Conservation (phyloP, 1,140 invertebrate species). For the Chrysopa pallens region DNA sequence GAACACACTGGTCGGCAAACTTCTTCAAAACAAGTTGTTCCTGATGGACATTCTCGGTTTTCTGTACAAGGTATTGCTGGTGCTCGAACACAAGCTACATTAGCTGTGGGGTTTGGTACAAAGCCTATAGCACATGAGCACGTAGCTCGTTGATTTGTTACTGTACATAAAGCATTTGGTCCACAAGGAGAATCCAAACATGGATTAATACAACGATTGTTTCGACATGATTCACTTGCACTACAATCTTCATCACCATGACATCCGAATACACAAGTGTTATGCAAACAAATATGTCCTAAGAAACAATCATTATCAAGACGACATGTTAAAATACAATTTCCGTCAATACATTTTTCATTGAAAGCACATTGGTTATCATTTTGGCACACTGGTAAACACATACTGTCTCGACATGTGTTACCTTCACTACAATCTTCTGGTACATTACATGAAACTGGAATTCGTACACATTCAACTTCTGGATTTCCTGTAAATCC, state of each 20-base stretch:
- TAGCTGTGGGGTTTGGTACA: conserved; percentile 67
- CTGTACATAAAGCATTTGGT: conserved; percentile 63
- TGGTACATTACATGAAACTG: conserved; percentile 48
- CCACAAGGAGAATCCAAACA: conserved; percentile 63
- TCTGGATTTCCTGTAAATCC: conserved; percentile 74
- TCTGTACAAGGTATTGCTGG: conserved; percentile 48
- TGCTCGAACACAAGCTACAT: conserved; percentile 61
- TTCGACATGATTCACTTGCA: conserved; percentile 57
- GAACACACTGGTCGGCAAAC: conserved; percentile 60
- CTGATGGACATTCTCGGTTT: conserved; percentile 50
- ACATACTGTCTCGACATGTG: conserved; percentile 60
- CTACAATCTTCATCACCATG: conserved; percentile 73
- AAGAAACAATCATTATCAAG: conserved; percentile 82
- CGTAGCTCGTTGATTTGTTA: conserved; percentile 61
- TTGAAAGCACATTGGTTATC: conserved; percentile 80
- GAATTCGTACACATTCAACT: conserved; percentile 69
- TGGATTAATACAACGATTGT: conserved; percentile 63
- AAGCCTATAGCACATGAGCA: conserved; percentile 61
- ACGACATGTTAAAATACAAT: conserved; percentile 72
- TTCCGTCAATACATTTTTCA: conserved; percentile 66
- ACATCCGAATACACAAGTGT: conserved; percentile 72
- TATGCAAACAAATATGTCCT: conserved; percentile 71
- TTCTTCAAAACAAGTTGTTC: conserved; percentile 45
- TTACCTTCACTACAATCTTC: conserved; percentile 49
- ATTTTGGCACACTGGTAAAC: conserved; percentile 47